Evolutionary conservation across 2,888 invertebrate species (phyloP), one percentile per base, ranked within the genome.

Genomic region (Lepidocyrtinus sp.): DNA sequence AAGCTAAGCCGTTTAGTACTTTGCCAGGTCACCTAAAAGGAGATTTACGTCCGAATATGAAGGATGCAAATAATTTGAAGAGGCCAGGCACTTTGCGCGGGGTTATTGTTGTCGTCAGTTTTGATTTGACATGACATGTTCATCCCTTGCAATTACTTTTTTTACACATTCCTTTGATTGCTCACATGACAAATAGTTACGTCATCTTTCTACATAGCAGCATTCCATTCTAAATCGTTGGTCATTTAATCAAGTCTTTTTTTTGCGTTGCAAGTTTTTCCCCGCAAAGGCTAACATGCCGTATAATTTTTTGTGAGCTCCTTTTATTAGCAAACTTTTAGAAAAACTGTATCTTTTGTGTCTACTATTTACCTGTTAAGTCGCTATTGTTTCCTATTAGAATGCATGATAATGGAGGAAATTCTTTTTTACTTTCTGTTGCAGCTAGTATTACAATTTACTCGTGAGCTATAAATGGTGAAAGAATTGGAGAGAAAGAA

Each of bases 61-160:
- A 50, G 15, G n/a, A n/a, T 50, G 50, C 50, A 50, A n/a, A n/a
- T 50, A 50, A 50, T n/a, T 50, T 50, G 50, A 50, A 62, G 24
- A 72, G 73, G 65, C 62, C 73, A 74, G 70, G 65, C 79, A 74
- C 69, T 65, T 74, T 50, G 15, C 15, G 64, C 73, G 50, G 65
- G 59, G 64, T 74, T 79, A 73, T 79, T 79, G 74, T 79, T 64
- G 64, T 73, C 63, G 73, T 79, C 79, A 73, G 69, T 79, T 50
- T 69, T 79, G 79, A 79, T 79, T 64, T 79, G 79, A 79, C 74
- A 79, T 79, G 79, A 79, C 79, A 74, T 64, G 70, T 74, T 79
- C 79, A 74, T 79, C 79, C 79, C 79, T 79, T 68, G 24, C 62
- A 46, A 76, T 72, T 63, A 79, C 50, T 70, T 79, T 74, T 67